phyloP scores from a whole-genome alignment of 2,113 vertebrate species.

The Mungos mungo region DNA sequence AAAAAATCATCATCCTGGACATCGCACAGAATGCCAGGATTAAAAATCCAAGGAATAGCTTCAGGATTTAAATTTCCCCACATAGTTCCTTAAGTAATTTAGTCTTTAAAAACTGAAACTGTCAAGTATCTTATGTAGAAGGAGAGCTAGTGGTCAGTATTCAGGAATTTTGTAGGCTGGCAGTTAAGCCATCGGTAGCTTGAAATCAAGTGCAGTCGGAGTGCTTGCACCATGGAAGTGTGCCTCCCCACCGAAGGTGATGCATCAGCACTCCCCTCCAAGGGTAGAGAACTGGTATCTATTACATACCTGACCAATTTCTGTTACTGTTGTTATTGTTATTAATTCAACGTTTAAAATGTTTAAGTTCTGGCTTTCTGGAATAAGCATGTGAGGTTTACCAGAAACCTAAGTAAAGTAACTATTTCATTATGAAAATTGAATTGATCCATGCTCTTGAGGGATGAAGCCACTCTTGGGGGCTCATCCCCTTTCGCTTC shows the following conservation, averaged over 20 bases:
- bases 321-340: not conserved
- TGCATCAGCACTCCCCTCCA: not conserved
- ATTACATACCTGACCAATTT: not conserved
- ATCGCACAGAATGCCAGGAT: not conserved
- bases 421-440: not conserved
- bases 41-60: constrained; percentile 1
- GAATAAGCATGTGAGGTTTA: not conserved
- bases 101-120: constrained; percentile 2
- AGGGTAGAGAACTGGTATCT: not conserved
- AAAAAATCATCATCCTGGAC: not conserved
- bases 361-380: not conserved
- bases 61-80: not conserved
- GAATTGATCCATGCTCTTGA: too few species aligned
- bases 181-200: not conserved
- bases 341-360: not conserved
- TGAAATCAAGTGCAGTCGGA: not conserved
- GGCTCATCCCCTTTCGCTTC: not conserved
- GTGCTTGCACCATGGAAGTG: not conserved
- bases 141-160: not conserved
- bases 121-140: not conserved
- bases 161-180: not conserved
- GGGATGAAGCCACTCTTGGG: not conserved
- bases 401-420: not conserved
- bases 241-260: not conserved
- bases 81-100: not conserved